Conservation (phyloP, 2,113 vertebrate species). For the Rhinolophus ferrumequinum region DNA sequence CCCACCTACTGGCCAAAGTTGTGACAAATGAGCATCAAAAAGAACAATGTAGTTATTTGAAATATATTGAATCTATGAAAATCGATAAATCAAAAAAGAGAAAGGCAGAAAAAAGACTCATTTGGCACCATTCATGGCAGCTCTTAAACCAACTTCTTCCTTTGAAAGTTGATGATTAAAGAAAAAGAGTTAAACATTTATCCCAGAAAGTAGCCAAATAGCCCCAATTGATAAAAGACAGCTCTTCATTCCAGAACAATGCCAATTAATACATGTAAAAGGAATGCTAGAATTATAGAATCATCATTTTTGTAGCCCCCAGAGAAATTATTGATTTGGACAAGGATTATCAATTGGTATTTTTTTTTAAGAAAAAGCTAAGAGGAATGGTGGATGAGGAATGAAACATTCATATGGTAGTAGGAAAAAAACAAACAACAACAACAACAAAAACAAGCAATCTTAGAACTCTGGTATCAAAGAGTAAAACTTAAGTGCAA, state of each 20-base stretch:
- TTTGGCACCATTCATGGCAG: neutral
- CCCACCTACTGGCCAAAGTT: neutral
- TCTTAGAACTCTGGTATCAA: neutral
- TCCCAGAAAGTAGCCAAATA: slow-evolving; percentile 27
- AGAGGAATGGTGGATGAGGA: neutral
- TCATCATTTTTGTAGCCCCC: slow-evolving; percentile 56
- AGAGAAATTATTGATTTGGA: slow-evolving; percentile 35
- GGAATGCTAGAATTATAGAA: slow-evolving; percentile 22
- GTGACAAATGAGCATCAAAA: slow-evolving; percentile 21
- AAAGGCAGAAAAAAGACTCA: neutral
- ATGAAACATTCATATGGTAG: neutral
- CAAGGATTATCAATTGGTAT: slow-evolving; percentile 1
- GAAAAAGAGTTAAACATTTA: slow-evolving; percentile 16
- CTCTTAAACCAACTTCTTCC: slow-evolving; percentile 29
- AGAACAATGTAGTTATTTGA: slow-evolving; percentile 26
- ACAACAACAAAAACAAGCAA: neutral
- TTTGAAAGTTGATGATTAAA: slow-evolving; percentile 52
- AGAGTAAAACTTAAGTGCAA: slow-evolving; percentile 6
- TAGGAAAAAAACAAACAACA: neutral
- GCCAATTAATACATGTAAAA: slow-evolving; percentile 37
- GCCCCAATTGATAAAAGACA: neutral
- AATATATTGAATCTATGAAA: slow-evolving; percentile 11
- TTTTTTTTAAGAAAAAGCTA: neutral
- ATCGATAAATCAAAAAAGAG: slow-evolving; percentile 30
- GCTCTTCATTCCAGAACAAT: slow-evolving; percentile 34